A percentile compares a stretch with the other conserved stretches of the same genome.
phyloP scores from a whole-genome alignment of 2,113 vertebrate species.

The Platycercus adscitus region DNA sequence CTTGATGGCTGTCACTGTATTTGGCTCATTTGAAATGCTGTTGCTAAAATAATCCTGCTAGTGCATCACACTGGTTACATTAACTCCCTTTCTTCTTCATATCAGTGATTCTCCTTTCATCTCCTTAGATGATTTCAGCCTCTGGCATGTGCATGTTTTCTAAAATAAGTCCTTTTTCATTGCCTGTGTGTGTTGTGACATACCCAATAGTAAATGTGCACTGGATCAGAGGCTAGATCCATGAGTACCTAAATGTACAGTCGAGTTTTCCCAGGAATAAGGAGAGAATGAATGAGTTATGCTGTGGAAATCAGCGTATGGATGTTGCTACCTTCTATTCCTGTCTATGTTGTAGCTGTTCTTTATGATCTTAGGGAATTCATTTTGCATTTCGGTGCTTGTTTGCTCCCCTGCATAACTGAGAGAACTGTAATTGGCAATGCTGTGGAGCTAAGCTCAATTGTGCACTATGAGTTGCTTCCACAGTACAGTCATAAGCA shows the following conservation, averaged over 20 bases:
- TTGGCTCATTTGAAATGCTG: neutral
- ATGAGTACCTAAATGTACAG: accelerated
- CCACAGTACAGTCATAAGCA: neutral
- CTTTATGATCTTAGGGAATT: neutral
- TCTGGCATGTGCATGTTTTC: neutral
- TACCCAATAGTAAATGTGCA: accelerated
- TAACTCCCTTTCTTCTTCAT: neutral
- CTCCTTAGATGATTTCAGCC: neutral
- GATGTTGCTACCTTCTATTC: neutral
- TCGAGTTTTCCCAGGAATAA: neutral
- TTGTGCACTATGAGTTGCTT: neutral
- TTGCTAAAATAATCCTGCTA: neutral
- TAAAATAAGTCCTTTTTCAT: neutral
- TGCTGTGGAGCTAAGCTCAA: neutral
- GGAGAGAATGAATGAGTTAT: neutral
- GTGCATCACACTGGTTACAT: neutral
- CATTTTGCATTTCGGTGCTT: neutral
- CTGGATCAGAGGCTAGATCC: neutral
- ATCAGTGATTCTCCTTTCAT: neutral
- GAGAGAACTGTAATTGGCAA: neutral
- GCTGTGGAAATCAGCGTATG: neutral
- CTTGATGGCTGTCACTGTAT: neutral
- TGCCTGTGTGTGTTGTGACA: neutral
- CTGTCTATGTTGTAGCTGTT: neutral
- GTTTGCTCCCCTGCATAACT: neutral